phyloP scores from a whole-genome alignment of 2,113 vertebrate genomes.

The Beaufortia kweichowensis region DNA sequence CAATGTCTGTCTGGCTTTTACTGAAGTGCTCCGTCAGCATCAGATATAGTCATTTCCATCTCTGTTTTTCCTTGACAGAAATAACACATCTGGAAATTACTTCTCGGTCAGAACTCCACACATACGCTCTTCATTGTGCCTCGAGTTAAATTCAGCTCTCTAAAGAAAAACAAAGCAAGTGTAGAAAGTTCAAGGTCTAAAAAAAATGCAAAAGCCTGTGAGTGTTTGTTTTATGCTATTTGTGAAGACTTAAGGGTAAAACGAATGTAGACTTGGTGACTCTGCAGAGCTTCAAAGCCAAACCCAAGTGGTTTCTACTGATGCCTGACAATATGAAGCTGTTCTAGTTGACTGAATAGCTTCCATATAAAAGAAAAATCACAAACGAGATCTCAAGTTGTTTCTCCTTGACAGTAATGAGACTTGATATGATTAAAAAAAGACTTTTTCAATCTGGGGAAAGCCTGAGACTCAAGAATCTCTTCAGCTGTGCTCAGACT shows the following conservation, averaged over 20 bases:
- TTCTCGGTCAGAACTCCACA: conserved; percentile 1
- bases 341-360: conserved; percentile 16
- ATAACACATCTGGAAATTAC: conserved; percentile 23
- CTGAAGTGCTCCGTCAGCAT: conserved; percentile 21
- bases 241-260: conserved; percentile 28
- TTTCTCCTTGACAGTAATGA: too few species aligned
- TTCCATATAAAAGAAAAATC: background rate
- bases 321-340: conserved; percentile 10
- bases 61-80: conserved; percentile 17
- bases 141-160: conserved; percentile 17
- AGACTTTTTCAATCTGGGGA: too few species aligned
- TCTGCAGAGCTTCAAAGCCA: conserved; percentile 14
- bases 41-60: background rate
- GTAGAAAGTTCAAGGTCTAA: background rate
- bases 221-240: conserved; percentile 49
- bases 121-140: conserved; percentile 3
- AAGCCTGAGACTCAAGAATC: too few species aligned
- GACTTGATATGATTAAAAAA: too few species aligned
- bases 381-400: too few species aligned
- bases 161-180: conserved; percentile 25
- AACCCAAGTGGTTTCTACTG: conserved; percentile 20
- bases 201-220: conserved; percentile 28
- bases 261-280: background rate
- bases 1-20: background rate
- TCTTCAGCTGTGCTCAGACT: too few species aligned